Evolutionary conservation across 2,113 vertebrate genomes (phyloP).

Genomic region (Eublepharis macularius): DNA sequence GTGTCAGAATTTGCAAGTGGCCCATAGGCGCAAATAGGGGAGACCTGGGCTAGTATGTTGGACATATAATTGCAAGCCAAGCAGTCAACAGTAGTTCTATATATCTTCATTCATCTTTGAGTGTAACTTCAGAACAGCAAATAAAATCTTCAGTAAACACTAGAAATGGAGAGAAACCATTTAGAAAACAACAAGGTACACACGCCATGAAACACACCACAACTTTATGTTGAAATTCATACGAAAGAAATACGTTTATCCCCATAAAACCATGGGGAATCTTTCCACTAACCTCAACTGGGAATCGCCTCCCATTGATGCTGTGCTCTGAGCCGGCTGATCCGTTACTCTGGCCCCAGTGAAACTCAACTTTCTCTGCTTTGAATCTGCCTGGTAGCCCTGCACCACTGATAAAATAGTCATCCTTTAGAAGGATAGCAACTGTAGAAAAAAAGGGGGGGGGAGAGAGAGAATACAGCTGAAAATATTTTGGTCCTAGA

Average conservation of each 20-base stretch:
- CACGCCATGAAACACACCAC: background rate
- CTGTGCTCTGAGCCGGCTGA: constrained; percentile 95
- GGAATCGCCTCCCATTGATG: constrained; percentile 88
- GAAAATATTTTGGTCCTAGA: constrained; percentile 23
- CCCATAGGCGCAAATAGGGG: too few species aligned
- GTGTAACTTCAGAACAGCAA: background rate
- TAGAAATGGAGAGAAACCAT: background rate
- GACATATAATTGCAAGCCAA: background rate
- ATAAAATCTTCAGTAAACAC: background rate
- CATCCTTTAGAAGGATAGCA: constrained; percentile 93
- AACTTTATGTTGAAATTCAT: background rate
- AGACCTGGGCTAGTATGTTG: too few species aligned
- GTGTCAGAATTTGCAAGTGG: too few species aligned
- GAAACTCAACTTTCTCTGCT: constrained; percentile 96
- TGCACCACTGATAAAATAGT: constrained; percentile 93
- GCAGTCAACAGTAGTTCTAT: too few species aligned
- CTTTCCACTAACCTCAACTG: constrained; percentile 88
- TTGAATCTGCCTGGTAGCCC: constrained; percentile 93
- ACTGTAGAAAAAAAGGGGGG: constrained; percentile 74
- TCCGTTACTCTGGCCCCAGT: constrained; percentile 95
- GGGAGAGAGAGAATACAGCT: constrained; percentile 25
- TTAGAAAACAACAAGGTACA: background rate
- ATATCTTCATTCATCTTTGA: background rate
- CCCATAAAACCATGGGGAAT: background rate
- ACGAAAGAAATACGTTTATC: constrained; percentile 29